Conservation (phyloP, 2,113 vertebrate species). For the Strix aluco region DNA sequence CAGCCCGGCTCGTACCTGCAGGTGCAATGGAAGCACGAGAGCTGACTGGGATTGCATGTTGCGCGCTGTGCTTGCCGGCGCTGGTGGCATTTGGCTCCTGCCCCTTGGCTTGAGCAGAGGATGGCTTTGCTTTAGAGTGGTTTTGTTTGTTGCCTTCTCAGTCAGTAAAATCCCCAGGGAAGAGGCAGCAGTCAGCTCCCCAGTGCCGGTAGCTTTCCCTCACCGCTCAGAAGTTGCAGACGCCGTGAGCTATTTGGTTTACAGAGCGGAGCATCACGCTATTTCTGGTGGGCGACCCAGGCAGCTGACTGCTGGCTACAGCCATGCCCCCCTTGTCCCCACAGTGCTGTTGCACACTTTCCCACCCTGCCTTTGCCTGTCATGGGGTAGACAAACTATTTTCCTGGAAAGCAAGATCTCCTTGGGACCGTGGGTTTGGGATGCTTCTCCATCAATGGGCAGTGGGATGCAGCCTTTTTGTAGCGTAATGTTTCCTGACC, state of each 20-base stretch:
- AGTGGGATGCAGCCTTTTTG: background rate
- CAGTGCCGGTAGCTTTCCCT: background rate
- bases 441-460: background rate
- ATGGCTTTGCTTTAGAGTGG: accelerated
- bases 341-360: background rate
- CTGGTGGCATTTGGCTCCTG: background rate
- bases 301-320: background rate
- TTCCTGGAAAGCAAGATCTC: background rate
- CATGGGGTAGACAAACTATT: background rate
- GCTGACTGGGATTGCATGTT: accelerated
- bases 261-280: background rate
- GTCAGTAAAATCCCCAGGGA: background rate
- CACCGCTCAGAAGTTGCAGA: background rate
- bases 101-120: background rate
- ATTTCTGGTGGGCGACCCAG: background rate
- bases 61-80: accelerated
- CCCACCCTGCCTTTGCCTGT: background rate
- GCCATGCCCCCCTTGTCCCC: background rate
- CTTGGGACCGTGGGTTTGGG: background rate
- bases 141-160: background rate
- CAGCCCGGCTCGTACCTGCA: background rate
- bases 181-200: background rate
- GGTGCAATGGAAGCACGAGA: accelerated
- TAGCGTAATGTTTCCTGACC: background rate
- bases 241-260: background rate